These are phyloP conservation scores for Lordiphosa fenestrarum DNA, from an alignment of 2,888 invertebrate genomes.

Conservation along the genomic window DNA sequence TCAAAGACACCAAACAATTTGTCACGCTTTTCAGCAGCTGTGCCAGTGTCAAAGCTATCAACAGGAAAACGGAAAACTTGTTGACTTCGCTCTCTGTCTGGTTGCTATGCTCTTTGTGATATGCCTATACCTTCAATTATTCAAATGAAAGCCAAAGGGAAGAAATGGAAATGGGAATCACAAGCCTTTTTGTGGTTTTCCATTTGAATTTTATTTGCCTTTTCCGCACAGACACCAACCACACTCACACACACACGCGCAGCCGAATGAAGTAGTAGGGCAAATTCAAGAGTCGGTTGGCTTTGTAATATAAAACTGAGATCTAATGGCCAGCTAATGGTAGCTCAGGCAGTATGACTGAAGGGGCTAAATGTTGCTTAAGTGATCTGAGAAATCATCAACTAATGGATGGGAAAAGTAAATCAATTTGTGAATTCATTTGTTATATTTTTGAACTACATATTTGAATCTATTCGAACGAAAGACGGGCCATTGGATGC, in stretches of 20 bases:
- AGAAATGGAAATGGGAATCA: too few species aligned
- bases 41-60: constrained; percentile 53
- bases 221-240: constrained; percentile 24
- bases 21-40: constrained; percentile 54
- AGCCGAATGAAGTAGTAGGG: constrained; percentile 8
- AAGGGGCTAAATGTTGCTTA: too few species aligned
- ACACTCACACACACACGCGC: neutral
- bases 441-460: too few species aligned
- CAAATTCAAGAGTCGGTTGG: too few species aligned
- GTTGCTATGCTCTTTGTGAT: constrained; percentile 27
- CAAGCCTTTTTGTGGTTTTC: constrained; percentile 25
- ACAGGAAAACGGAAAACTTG: constrained; percentile 42
- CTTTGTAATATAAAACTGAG: constrained; percentile 51
- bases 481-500: too few species aligned
- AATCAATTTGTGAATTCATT: too few species aligned
- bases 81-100: constrained; percentile 35
- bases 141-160: constrained; percentile 33
- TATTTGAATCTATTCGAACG: too few species aligned
- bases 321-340: constrained; percentile 60
- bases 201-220: constrained; percentile 33
- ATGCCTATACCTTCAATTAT: constrained; percentile 66
- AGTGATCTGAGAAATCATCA: too few species aligned
- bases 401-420: too few species aligned
- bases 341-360: constrained; percentile 9
- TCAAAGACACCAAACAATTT: constrained; percentile 46